phyloP scores from a whole-genome alignment of 1,140 invertebrate species.

The Plectrocnemia conspersa region DNA sequence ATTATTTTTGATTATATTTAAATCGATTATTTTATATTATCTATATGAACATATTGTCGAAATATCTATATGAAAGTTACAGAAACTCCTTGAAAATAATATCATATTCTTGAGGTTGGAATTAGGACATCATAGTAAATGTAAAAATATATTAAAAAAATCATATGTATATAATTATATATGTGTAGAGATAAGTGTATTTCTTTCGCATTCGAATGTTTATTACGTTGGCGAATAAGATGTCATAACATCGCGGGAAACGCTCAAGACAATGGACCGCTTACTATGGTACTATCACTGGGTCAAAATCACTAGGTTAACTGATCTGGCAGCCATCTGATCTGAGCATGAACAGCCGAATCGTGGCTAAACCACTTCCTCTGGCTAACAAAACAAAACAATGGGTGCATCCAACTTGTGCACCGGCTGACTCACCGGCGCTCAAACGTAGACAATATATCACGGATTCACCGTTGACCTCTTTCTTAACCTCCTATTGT shows the following conservation, averaged over 20 bases:
- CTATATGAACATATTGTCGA: too few species aligned
- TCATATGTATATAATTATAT: neutral
- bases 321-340: neutral
- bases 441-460: neutral
- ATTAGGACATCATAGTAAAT: too few species aligned
- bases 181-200: neutral
- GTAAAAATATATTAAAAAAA: neutral
- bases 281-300: constrained; percentile 12
- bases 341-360: neutral
- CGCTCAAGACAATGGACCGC: neutral
- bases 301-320: constrained; percentile 27
- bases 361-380: constrained; percentile 14
- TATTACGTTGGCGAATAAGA: neutral
- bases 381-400: neutral
- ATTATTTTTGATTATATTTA: too few species aligned
- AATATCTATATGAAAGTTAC: too few species aligned
- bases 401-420: neutral
- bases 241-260: neutral
- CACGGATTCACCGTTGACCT: neutral
- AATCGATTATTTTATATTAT: too few species aligned
- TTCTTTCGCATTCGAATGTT: too few species aligned
- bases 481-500: constrained; percentile 1
- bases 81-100: too few species aligned
- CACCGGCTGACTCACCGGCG: too few species aligned
- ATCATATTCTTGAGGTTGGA: too few species aligned